Base-by-base conservation (phyloP, 2,888 invertebrate species). In the Melanostoma scalare region DNA sequence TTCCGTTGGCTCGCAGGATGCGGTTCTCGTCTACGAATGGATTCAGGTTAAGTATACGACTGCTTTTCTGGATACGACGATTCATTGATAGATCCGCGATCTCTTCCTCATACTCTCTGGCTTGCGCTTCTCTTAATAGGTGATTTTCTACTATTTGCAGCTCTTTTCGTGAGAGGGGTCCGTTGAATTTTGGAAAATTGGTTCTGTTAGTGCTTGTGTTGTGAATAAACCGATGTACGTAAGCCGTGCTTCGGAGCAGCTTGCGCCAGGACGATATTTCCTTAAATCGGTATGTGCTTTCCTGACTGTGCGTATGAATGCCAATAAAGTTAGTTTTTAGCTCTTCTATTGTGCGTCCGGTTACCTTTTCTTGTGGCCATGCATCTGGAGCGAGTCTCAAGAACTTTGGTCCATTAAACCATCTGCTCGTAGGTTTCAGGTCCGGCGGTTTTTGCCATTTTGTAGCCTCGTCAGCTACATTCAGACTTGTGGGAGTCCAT, bases 341-440 rank as follows among this genome's bases (percentile, higher is more conserved):
- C 30, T 61, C 48, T 44, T 46, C 48, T 2, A 30, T 61, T 61
- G 61, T 61, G 2, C 35, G 3, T 4, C 30, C 30, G 4, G 4
- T 3, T 0, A 48, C 3, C 38, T 2, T 36, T 30, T 61, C 48
- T 9, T 48, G 2, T 20, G 58, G 56, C 48, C 56, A 69, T 10
- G 48, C 3, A 36, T 58, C 38, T 44, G 68, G 20, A 2, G 9
- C 30, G 6, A 50, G 50, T 4, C 44, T 31, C 0, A 69, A 4
- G 30, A 69, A 48, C 10, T 58, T 31, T 9, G 69, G 69, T 9
- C 48, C 56, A 10, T 36, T 9, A 9, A 69, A n/a, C 69, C 69
- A 69, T 33, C 48, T 56, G 33, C 58, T 58, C 1, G 1, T 58
- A 20, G n/a, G 0, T 20, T 8, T 1, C 33, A 69, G 31, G 3